Evolutionary conservation across 2,797 vertebrate genomes (phyloP).

Genomic region (Prionace glauca): DNA sequence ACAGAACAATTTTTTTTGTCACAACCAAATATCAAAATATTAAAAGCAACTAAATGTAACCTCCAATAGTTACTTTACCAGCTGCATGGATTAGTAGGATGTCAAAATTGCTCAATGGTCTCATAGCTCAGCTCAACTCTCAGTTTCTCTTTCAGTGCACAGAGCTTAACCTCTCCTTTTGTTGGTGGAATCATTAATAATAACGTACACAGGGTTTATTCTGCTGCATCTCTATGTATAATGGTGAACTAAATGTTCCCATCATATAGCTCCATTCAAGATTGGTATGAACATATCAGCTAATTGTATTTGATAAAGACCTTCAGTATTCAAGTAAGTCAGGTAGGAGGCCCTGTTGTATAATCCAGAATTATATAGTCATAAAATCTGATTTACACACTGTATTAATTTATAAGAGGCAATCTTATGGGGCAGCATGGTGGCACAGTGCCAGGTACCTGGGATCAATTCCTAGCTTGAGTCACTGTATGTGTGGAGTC

Average conservation of each 20-base stretch:
- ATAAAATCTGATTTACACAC: not conserved
- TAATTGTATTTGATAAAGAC: not conserved
- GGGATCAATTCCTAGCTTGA: too few relatives aligned
- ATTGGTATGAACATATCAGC: not conserved
- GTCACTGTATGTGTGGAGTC: too few relatives aligned
- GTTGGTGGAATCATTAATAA: not conserved
- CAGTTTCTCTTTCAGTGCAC: not conserved
- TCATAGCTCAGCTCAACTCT: not conserved
- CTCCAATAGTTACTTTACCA: conserved; percentile 19
- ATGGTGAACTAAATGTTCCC: not conserved
- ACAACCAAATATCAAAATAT: conserved; percentile 28
- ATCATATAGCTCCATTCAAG: not conserved
- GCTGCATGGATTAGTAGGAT: not conserved
- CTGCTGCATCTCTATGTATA: not conserved
- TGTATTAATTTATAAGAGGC: not conserved
- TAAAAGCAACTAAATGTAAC: not conserved
- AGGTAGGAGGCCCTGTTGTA: not conserved
- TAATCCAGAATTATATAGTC: not conserved
- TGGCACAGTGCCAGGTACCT: too few relatives aligned
- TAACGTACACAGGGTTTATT: not conserved
- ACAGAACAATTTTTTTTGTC: not conserved
- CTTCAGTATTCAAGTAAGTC: not conserved
- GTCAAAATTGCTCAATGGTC: not conserved
- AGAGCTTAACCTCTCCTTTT: not conserved
- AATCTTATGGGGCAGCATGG: too few relatives aligned